Base-by-base conservation (phyloP, 2,797 vertebrate species). In the Heteromormyrus szaboi region DNA sequence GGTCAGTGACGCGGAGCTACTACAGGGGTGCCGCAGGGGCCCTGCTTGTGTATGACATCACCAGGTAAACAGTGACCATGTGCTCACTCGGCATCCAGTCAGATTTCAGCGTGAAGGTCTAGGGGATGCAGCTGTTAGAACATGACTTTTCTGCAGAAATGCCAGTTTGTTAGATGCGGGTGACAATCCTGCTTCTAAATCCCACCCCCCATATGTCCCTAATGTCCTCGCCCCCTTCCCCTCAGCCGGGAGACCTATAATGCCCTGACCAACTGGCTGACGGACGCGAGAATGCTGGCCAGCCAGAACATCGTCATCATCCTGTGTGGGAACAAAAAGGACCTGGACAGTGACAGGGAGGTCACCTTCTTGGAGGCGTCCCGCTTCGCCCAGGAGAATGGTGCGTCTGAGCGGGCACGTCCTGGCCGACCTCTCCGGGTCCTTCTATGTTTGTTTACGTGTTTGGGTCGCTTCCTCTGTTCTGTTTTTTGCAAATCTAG, bases 301-400 rank as follows among this genome's bases (percentile, higher is more conserved):
- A 99, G 98, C 92, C 98, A 97, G 91, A 99, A 98, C 92, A 99
- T 99, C 0, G 97, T 98, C 92, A 97, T 98, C 90, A 98, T 99
- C 90, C 94, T 99, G 51, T 98, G 98, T 51, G 98, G 98, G 37
- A 99, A 99, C 94, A 99, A 99, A 94, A 99, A 98, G 91, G 98
- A 99, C 89, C 92, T 99, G 94, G 98, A 98, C 1, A 95, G 96
- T 0, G 98, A 99, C 91, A 94, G 97, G 4, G 98, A 99, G 92
- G 98, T 98, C 92, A 99, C 98, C 0, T 99, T 99, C 92, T 92
- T 99, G 91, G 98, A 99, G 92, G 97, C 98, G 0, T 99, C 98
- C 0, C 97, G 97, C 48, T 98, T 99, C 4, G 98, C 98, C 88
- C 98, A 98, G 91, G 98, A 98, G 93, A 98, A 98, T 0, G 98